Base-by-base conservation (phyloP, 2,888 invertebrate genomes). In the Tachina grossa region DNA sequence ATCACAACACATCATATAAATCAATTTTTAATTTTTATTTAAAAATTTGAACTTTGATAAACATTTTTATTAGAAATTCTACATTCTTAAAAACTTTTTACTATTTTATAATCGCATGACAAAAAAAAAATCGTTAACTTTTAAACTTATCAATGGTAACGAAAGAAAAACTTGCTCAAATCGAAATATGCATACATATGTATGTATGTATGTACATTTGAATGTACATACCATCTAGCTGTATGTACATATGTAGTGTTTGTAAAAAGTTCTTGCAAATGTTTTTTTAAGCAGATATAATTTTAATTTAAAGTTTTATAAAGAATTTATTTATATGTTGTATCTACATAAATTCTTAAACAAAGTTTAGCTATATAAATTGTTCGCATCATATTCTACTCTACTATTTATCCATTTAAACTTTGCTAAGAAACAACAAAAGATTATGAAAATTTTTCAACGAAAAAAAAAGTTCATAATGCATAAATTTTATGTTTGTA, bases 221-320 rank as follows among this genome's bases (percentile, higher is more conserved):
- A n/a, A n/a, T n/a, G n/a, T n/a, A n/a, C n/a, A n/a, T n/a, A n/a
- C n/a, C n/a, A n/a, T n/a, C n/a, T n/a, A n/a, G n/a, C n/a, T n/a
- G n/a, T n/a, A 1, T 31, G 31, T 31, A 4, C 4, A 4, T 31
- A 31, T 31, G 3, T 31, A 31, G 2, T 31, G 31, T 31, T 4
- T 31, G 31, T 45, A n/a, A 41, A 69, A 78, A 69, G 43, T 69
- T 69, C 10, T 68, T 51, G 16, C 1, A 43, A 65, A 53, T 10
- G 13, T 63, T 53, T 75, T 75, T 45, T 8, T 53, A 47, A 39
- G 13, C 19, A 14, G 22, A 68, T 45, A 45, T 53, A 31, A 43
- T 76, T 45, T 68, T 68, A 74, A 76, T 68, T 45, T 53, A 63
- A 76, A 69, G 49, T 76, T 82, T 75, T 82, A 8, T 51, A 55